Conservation (phyloP, 1,140 invertebrate species). For the Galleria mellonella region DNA sequence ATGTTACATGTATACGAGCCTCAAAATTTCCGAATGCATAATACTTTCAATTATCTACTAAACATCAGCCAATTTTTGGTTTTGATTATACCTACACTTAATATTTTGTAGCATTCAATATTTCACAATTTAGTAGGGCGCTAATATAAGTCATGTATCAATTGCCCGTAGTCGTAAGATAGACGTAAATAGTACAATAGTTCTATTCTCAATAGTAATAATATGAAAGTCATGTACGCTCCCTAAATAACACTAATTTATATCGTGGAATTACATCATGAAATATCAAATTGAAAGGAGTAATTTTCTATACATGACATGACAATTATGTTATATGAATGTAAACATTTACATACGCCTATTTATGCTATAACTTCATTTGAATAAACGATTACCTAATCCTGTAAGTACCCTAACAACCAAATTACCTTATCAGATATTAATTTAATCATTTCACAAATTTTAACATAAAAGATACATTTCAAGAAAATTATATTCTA, state of each 20-base stretch:
- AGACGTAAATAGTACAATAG: not conserved
- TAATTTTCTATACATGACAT: slow-evolving; percentile 20
- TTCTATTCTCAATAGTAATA: too few species aligned
- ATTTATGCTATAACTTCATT: slow-evolving; percentile 25
- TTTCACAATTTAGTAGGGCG: slow-evolving; percentile 8
- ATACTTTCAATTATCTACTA: slow-evolving; percentile 32
- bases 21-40: slow-evolving; percentile 8
- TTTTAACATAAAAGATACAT: not conserved
- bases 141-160: not conserved
- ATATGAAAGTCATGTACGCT: slow-evolving; percentile 34
- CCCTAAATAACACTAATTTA: slow-evolving; percentile 12
- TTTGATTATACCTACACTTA: slow-evolving; percentile 34
- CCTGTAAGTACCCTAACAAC: slow-evolving; percentile 45
- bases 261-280: not conserved
- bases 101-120: slow-evolving; percentile 10
- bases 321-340: slow-evolving; percentile 19
- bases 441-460: slow-evolving; percentile 19
- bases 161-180: too few species aligned
- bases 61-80: slow-evolving; percentile 41
- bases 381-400: slow-evolving; percentile 32
- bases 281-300: slow-evolving; percentile 1
- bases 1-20: slow-evolving; percentile 7
- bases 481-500: not conserved
- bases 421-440: slow-evolving; percentile 30
- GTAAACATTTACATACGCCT: slow-evolving; percentile 18